A percentile compares a stretch with the other conserved stretches of the same genome.
Conservation (phyloP, 2,113 vertebrate genomes). For the Otus sunia region DNA sequence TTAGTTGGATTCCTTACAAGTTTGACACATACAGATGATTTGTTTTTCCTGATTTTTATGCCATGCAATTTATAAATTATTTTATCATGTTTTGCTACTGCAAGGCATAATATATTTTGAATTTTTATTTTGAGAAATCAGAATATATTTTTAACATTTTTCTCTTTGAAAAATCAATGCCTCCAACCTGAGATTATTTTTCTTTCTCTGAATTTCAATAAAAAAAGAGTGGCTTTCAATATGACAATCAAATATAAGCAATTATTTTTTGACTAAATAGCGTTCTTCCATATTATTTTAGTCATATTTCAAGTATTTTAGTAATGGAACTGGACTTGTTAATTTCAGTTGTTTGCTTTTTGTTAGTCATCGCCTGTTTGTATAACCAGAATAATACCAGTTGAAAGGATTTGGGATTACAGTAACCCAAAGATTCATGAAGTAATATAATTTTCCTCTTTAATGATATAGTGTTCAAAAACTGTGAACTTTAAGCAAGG, state of each 20-base stretch:
- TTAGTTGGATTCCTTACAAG: background rate
- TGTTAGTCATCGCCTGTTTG: background rate
- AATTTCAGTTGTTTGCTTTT: background rate
- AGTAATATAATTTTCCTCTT: background rate
- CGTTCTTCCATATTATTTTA: background rate
- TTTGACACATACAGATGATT: background rate
- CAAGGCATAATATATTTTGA: background rate
- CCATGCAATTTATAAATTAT: background rate
- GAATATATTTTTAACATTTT: background rate
- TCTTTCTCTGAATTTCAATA: background rate
- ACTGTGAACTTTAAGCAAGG: background rate
- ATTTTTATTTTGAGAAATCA: background rate
- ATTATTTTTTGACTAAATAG: background rate
- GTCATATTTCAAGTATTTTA: background rate
- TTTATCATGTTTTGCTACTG: background rate
- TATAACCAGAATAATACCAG: background rate
- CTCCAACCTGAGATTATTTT: background rate
- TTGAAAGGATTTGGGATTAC: background rate
- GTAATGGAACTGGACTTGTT: background rate
- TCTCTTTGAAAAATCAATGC: background rate
- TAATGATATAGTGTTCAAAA: background rate
- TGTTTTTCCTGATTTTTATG: background rate
- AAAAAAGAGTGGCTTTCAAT: background rate
- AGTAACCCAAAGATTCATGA: background rate
- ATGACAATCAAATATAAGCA: background rate